These are phyloP conservation scores for Lepidotrigona ventralis DNA, from an alignment of 1,140 invertebrate genomes.

Conservation along the genomic window DNA sequence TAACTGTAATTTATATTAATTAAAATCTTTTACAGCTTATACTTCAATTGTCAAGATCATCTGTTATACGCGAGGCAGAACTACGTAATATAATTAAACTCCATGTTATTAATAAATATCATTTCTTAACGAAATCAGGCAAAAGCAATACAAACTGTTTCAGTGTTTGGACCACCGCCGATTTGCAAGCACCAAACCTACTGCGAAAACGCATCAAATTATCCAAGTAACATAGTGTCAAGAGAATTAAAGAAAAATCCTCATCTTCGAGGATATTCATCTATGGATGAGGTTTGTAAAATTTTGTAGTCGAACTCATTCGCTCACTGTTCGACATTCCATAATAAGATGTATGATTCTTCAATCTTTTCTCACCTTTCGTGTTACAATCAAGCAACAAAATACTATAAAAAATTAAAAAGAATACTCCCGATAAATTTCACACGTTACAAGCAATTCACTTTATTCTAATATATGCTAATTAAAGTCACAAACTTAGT, in stretches of 20 bases:
- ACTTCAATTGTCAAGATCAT: neutral
- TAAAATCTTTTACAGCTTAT: neutral
- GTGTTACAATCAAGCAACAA: neutral
- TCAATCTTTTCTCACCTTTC: neutral
- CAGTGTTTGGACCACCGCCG: neutral
- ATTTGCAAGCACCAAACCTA: neutral
- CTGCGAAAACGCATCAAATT: slow-evolving; percentile 15
- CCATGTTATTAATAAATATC: neutral
- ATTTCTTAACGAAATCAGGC: neutral
- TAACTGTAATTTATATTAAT: neutral
- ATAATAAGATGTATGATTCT: neutral
- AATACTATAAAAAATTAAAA: neutral
- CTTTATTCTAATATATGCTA: neutral
- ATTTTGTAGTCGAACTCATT: neutral
- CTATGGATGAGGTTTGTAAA: slow-evolving; percentile 4
- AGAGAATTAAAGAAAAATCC: neutral
- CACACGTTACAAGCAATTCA: neutral
- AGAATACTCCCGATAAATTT: neutral
- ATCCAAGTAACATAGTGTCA: slow-evolving; percentile 11
- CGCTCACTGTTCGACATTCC: neutral
- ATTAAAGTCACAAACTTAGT: too few species aligned
- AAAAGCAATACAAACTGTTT: neutral
- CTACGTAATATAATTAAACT: neutral
- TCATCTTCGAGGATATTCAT: neutral
- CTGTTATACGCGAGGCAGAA: too few species aligned